A percentile compares a stretch with the other conserved stretches of the same genome.
phyloP scores from a whole-genome alignment of 1,140 invertebrate genomes.

The Dendrolimus kikuchii region DNA sequence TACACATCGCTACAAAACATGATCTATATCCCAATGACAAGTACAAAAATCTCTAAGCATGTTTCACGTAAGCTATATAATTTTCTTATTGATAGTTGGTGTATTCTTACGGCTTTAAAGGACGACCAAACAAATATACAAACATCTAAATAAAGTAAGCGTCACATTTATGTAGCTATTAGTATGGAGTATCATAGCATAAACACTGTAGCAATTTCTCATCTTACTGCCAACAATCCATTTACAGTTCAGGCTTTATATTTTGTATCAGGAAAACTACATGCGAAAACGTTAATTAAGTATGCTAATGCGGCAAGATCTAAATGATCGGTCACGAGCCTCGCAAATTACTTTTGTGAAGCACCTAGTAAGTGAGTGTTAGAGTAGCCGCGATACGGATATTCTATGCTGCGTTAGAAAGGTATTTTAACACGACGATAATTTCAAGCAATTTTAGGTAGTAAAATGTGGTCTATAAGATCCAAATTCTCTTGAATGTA shows the following conservation, averaged over 20 bases:
- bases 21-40: too few relatives aligned
- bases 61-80: too few relatives aligned
- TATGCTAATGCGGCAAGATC: slow-evolving; percentile 44
- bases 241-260: slow-evolving; percentile 35
- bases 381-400: slow-evolving; percentile 29
- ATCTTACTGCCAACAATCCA: slow-evolving; percentile 45
- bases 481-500: slow-evolving; percentile 33
- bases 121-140: too few relatives aligned
- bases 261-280: slow-evolving; percentile 39
- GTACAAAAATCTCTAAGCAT: too few relatives aligned
- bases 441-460: slow-evolving; percentile 23
- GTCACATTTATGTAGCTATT: too few relatives aligned
- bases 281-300: slow-evolving; percentile 49
- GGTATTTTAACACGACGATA: slow-evolving; percentile 11
- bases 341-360: slow-evolving; percentile 47
- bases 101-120: too few relatives aligned
- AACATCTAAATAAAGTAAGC: too few relatives aligned
- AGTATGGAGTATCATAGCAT: slow-evolving; percentile 30
- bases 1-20: too few relatives aligned
- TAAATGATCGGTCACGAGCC: slow-evolving; percentile 40
- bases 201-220: slow-evolving; percentile 40
- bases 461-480: slow-evolving; percentile 22
- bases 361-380: slow-evolving; percentile 47
- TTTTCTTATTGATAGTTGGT: too few relatives aligned
- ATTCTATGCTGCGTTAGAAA: slow-evolving; percentile 19